These are phyloP conservation scores for Drosophila lacicola DNA, from an alignment of 2,888 invertebrate genomes.

Conservation along the genomic window DNA sequence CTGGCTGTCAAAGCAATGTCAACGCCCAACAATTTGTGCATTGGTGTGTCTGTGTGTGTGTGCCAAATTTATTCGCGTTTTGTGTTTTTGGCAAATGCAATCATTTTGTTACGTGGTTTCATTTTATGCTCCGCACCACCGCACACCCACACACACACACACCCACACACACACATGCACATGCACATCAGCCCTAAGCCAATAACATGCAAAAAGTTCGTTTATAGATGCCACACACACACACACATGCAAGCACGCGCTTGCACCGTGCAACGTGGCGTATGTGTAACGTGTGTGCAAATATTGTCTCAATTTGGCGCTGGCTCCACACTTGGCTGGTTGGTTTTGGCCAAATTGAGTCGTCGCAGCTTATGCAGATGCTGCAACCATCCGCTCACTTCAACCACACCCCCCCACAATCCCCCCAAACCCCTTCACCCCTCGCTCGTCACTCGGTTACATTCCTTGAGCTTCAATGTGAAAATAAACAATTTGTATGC, in stretches of 20 bases:
- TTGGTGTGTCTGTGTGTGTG: conserved; percentile 10
- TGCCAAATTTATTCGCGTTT: conserved; percentile 50
- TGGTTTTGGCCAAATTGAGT: conserved; percentile 57
- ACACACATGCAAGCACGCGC: not conserved
- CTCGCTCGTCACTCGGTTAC: not conserved
- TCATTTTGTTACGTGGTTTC: conserved; percentile 75
- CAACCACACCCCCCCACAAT: not conserved
- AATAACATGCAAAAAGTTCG: conserved; percentile 71
- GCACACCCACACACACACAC: not conserved
- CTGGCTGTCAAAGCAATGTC: conserved; percentile 34
- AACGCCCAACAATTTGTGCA: conserved; percentile 33
- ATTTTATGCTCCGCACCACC: conserved; percentile 42
- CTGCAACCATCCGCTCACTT: conserved; percentile 19
- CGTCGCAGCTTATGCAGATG: conserved; percentile 57
- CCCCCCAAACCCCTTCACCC: not conserved
- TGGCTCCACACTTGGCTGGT: conserved; percentile 59
- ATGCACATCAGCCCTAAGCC: conserved; percentile 40
- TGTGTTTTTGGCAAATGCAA: conserved; percentile 69
- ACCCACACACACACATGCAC: not conserved
- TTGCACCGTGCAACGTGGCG: conserved; percentile 61
- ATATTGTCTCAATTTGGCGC: conserved; percentile 77
- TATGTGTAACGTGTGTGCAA: conserved; percentile 75
- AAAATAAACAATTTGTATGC: conserved; percentile 79
- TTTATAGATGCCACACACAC: conserved; percentile 55
- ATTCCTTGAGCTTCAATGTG: conserved; percentile 53